Base-by-base conservation (phyloP, 2,888 invertebrate genomes). In the Abrostola triplasia region DNA sequence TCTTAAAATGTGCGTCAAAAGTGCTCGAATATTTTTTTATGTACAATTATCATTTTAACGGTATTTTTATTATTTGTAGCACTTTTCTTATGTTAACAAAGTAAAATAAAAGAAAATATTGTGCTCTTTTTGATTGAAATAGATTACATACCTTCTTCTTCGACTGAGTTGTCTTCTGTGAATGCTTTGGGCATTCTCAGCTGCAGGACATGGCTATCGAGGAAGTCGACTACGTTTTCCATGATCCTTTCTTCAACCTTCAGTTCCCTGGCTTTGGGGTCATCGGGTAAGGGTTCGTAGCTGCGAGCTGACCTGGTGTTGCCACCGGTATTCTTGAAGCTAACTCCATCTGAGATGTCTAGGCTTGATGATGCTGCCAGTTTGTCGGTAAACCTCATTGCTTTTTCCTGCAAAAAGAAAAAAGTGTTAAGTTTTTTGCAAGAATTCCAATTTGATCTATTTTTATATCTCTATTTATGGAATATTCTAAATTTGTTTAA, bases 341-440 rank as follows among this genome's bases (percentile, higher is more conserved):
- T 86, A n/a, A 94, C 83, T 5, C 94, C 94, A 79, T 94, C 94
- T 6, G 89, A 83, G 0, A 94, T 70, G 37, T 84, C 90, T 36
- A 94, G 74, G 64, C 92, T 94, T 68, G 94, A 93, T 0, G 94
- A 89, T n/a, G 87, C 77, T 0, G 93, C 94, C 44, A 94, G 73
- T 73, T 94, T 94, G 70, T 94, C 94, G 6, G 94, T 92, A 66
- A 91, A 91, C 73, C 89, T 93, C 92, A 94, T 89, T 36, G 94
- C 93, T 75, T 94, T 94, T 86, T 94, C 94, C 94, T 94, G 91
- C 36, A 75, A 86, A 81, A 65, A 52, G 55, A 66, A 76, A 64
- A 66, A 49, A 56, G 41, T 40, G 42, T 9, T 70, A 60, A 67
- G 53, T 67, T 44, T 51, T 47, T 47, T 50, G 52, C 7, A 4